Evolutionary conservation across 2,888 invertebrate species (phyloP).

Genomic region (Sericinus montela): DNA sequence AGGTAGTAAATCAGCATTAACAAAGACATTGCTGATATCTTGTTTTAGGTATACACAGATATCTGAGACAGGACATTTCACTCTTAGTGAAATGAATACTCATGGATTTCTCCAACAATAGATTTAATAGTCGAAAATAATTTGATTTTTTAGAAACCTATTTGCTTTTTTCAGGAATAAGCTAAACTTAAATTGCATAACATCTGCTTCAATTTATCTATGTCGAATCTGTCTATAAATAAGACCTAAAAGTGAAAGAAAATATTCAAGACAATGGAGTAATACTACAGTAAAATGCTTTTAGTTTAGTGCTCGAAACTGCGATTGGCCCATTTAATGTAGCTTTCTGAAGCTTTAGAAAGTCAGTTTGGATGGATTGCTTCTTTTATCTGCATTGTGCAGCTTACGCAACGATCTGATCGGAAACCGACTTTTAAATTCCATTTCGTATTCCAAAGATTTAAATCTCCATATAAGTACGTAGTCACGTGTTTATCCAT

Average conservation of each 20-base stretch:
- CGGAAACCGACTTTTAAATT: neutral
- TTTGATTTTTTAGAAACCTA: too few relatives aligned
- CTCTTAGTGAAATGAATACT: too few relatives aligned
- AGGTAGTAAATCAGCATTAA: too few relatives aligned
- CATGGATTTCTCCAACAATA: too few relatives aligned
- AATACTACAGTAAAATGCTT: constrained; percentile 9
- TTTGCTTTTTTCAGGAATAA: too few relatives aligned
- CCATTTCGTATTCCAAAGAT: neutral
- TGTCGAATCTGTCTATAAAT: neutral
- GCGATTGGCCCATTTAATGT: constrained; percentile 1
- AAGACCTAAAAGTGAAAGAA: neutral
- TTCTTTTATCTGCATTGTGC: neutral
- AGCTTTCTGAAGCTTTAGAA: neutral
- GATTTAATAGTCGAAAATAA: too few relatives aligned
- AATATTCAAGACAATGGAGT: neutral
- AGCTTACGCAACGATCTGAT: neutral
- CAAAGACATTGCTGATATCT: too few relatives aligned
- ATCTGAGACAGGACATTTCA: too few relatives aligned
- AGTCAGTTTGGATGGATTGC: neutral
- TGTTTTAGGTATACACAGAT: too few relatives aligned
- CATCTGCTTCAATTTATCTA: neutral
- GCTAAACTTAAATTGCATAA: too few relatives aligned
- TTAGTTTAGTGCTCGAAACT: constrained; percentile 4
- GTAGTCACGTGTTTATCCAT: too few relatives aligned
- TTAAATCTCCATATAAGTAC: too few relatives aligned